A percentile compares a stretch with the other conserved stretches of the same genome.
Evolutionary conservation across 92 coral and sea anemone species (phyloP).

Genomic region (Phenganax marumi): DNA sequence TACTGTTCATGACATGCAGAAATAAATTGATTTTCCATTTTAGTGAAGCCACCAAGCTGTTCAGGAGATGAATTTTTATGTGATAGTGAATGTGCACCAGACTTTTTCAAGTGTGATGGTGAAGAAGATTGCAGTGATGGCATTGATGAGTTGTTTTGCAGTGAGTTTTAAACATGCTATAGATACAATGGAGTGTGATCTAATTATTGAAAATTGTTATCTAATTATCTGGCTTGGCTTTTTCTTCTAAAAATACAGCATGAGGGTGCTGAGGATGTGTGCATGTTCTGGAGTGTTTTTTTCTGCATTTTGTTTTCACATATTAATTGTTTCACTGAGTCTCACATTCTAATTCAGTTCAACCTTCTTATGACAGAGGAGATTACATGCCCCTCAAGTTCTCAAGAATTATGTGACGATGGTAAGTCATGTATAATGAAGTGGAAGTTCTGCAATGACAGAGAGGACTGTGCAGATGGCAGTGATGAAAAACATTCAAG

Average conservation of each 20-base stretch:
- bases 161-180: conserved; percentile 4
- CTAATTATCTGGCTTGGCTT: not conserved
- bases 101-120: conserved; percentile 43
- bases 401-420: conserved; percentile 65
- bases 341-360: not conserved
- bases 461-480: conserved; percentile 73
- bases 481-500: conserved; percentile 68
- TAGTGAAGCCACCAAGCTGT: conserved; percentile 32
- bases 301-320: not conserved
- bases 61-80: conserved; percentile 39
- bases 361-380: conserved; percentile 4
- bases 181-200: too few relatives aligned
- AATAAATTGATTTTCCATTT: not conserved
- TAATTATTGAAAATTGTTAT: not conserved
- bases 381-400: conserved; percentile 15
- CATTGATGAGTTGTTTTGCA: conserved; percentile 40
- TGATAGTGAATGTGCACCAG: conserved; percentile 39
- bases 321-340: not conserved
- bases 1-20: not conserved
- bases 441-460: conserved; percentile 67
- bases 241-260: not conserved
- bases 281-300: not conserved
- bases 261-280: not conserved
- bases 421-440: conserved; percentile 61
- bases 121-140: conserved; percentile 49